Conservation (phyloP, 64 coral and sea anemone species). For the Pocillopora damicornis region DNA sequence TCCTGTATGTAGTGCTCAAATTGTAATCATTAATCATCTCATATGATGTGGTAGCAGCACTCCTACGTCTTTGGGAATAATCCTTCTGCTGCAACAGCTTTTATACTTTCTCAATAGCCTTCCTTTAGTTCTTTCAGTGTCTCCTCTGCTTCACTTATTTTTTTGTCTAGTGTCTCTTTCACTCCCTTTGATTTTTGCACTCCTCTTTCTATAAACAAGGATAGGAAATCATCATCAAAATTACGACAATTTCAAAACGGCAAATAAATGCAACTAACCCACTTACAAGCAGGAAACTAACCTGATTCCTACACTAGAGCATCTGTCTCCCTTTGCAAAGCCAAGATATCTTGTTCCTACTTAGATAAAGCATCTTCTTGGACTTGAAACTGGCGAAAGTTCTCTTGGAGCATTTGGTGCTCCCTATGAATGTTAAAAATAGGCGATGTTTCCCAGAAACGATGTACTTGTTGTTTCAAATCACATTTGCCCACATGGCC, state of each 20-base stretch:
- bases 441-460: constrained; percentile 27
- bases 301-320: too few species aligned
- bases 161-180: too few species aligned
- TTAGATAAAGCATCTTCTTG: too few species aligned
- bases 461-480: background rate
- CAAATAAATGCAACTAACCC: background rate
- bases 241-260: too few species aligned
- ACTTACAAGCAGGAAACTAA: too few species aligned
- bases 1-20: constrained; percentile 13
- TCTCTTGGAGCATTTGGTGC: too few species aligned
- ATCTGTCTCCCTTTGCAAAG: too few species aligned
- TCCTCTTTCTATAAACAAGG: too few species aligned
- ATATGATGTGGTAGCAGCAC: background rate
- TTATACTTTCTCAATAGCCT: constrained; percentile 5
- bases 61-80: background rate
- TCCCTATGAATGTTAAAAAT: background rate
- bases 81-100: background rate
- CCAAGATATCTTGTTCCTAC: too few species aligned
- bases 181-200: too few species aligned
- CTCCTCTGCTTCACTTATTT: background rate
- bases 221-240: too few species aligned
- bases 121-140: background rate
- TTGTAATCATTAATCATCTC: constrained; percentile 40
- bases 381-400: too few species aligned
- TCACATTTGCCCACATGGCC: constrained; percentile 18